Evolutionary conservation across 2,113 vertebrate species (phyloP), one percentile per base, ranked within the genome.

Genomic region (Sardina pilchardus): DNA sequence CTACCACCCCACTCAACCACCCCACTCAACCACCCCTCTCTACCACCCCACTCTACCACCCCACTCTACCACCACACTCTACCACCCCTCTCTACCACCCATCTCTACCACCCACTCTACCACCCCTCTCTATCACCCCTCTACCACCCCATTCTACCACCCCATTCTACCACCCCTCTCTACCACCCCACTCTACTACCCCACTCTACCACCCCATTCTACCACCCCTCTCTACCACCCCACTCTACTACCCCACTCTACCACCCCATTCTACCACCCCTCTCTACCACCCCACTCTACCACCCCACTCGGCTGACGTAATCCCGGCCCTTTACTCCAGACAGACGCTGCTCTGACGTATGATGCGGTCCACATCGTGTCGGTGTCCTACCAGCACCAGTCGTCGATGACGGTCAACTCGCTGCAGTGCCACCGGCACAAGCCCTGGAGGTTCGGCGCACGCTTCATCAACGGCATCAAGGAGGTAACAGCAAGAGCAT

Each of bases 401-500:
- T 97, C 98, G 0, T 97, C 98, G 95, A 99, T 99, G 98, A 99
- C 98, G 0, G 98, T 99, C 5, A 99, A 99, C 94, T 99, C 98
- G 3, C 95, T 99, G 92, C 98, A 99, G 94, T 99, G 98, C 92
- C 98, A 99, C 85, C 96, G 98, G 16, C 98, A 99, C 94, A 99
- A 99, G 89, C 98, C 98, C 88, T 99, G 98, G 98, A 95, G 98
- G 90, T 99, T 99, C 2, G 98, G 98, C 0, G 97, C 97, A 0
- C 98, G 98, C 92, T 96, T 96, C 93, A 99, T 99, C 98, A 98
- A 96, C 85, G 98, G 99, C 93, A 99, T 99, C 89, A 99, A 99
- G 92, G 97, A 99, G 97, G 98, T 99, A 94, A 96, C 86, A 82
- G 71, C 34, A 82, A 47, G 45, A 83, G 84, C 47, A n/a, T 42